Evolutionary conservation across 2,888 invertebrate genomes (phyloP), one percentile per base, ranked within the genome.

Genomic region (Plutella xylostella): DNA sequence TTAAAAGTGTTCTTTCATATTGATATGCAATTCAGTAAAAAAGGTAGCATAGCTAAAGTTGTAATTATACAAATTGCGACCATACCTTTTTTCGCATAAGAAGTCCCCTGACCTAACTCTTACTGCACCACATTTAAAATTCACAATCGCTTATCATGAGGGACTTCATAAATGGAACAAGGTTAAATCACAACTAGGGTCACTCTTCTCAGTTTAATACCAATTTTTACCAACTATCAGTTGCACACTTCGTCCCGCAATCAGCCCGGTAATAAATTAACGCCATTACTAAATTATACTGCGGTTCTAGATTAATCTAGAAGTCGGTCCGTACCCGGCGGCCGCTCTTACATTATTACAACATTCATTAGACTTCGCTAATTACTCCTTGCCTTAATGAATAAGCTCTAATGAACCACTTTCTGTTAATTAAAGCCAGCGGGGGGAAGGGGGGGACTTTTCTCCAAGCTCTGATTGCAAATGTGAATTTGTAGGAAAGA

Each of bases 321-420:
- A 78, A 80, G 78, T 76, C 74, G 74, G 70, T 68, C 72, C 74
- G 48, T 74, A 77, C 80, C 78, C 70, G 72, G 77, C 76, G 78
- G 78, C 78, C 82, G 76, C 79, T 79, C 80, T 87, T 88, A 88
- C 89, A 89, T 89, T 89, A 89, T 89, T 89, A 89, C 88, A 87
- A 89, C 88, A 89, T 90, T 90, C 89, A 89, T 89, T 91, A 90
- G 90, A 91, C 90, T 90, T 90, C 90, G 90, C 91, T 91, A 91
- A 91, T 91, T 91, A 91, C 90, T 90, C 90, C 90, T 90, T 90
- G 90, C 90, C 90, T 90, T 91, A 91, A 91, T 91, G 91, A 91
- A 91, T 91, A 91, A 91, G 90, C 91, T 90, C 90, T 91, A 91
- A 91, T 91, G 91, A 91, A 91, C 91, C 91, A 91, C 91, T 91